Evolutionary conservation across 2,797 vertebrate species (phyloP), one percentile per base, ranked within the genome.

Genomic region (Sebastes iracundus): DNA sequence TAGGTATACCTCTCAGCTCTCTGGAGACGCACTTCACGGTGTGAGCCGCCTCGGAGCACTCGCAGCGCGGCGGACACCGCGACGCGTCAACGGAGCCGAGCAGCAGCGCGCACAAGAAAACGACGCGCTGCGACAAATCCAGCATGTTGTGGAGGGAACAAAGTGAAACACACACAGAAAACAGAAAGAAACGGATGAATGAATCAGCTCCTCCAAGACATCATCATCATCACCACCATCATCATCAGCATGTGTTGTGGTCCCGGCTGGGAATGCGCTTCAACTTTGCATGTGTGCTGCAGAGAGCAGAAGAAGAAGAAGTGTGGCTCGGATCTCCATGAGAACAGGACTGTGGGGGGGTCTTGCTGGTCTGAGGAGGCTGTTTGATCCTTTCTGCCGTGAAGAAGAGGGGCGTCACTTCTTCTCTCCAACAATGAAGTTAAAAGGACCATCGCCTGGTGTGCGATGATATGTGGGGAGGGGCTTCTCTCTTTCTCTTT

Each of bases 11-110:
- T 35, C 85, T 88, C 81, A 97, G 91, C 20, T 96, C 94, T 82
- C 95, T 96, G 75, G 93, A 95, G 35, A 96, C 95, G 63, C 96
- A 96, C 91, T 96, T 96, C 5, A 97, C 95, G 1, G 96, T 96
- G 38, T 93, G 93, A 27, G 96, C 96, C 59, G 95, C 93, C 90
- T 96, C 96, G 0, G 95, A 96, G 32, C 96, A 96, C 90, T 96
- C 96, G 73, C 96, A 96, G 77, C 94, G 91, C 28, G 79, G 77
- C 0, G 96, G 96, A 42, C 96, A 96, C 35, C 35, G 35, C 59
- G 86, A 64, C 62, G 92, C 90, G 81, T 55, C 83, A 10, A 88
- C 79, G 42, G 81, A 90, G 63, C 85, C 80, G 65, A 38, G 0
- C 35, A 95, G 75, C 62, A 95, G 90, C 79, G 89, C 88, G 81